Percentiles rank a stretch among this genome's conserved stretches.
These are phyloP conservation scores for Garrulus glandarius DNA, from an alignment of 2,797 vertebrate species.

Conservation along the genomic window DNA sequence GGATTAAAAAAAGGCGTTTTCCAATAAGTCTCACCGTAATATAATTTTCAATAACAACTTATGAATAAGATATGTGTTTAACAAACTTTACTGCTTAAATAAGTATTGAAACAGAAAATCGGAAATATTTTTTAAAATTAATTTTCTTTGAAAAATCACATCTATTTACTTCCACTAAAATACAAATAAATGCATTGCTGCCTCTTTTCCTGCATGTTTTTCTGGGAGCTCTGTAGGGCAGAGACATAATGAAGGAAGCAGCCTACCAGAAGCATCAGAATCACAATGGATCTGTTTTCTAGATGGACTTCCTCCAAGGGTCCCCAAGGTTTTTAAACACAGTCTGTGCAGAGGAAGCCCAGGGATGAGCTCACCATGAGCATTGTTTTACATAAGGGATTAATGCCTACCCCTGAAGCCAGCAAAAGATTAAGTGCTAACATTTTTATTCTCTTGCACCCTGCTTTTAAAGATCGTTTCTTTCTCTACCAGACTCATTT, in stretches of 20 bases:
- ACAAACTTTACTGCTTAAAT: not conserved
- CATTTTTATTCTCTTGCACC: not conserved
- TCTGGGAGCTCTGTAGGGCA: not conserved
- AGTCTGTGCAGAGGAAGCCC: conserved; percentile 42
- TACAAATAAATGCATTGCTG: not conserved
- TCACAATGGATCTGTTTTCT: conserved; percentile 38
- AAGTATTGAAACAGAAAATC: not conserved
- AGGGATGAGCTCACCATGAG: conserved; percentile 44
- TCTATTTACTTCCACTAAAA: not conserved
- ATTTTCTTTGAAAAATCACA: not conserved
- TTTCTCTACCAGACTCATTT: not conserved
- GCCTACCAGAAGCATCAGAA: not conserved
- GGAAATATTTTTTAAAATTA: not conserved
- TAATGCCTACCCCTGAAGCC: conserved; percentile 13
- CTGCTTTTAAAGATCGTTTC: not conserved
- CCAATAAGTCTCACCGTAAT: not conserved
- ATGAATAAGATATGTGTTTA: not conserved
- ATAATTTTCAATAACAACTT: not conserved
- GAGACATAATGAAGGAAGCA: conserved; percentile 4
- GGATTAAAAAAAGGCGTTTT: conserved; percentile 35
- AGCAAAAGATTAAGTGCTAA: not conserved
- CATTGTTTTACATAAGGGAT: conserved; percentile 25
- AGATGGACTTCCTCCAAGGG: conserved; percentile 52
- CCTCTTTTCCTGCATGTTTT: not conserved
- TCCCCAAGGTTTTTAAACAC: conserved; percentile 53